phyloP scores from a whole-genome alignment of 2,113 vertebrate genomes.

The Anseranas semipalmata region DNA sequence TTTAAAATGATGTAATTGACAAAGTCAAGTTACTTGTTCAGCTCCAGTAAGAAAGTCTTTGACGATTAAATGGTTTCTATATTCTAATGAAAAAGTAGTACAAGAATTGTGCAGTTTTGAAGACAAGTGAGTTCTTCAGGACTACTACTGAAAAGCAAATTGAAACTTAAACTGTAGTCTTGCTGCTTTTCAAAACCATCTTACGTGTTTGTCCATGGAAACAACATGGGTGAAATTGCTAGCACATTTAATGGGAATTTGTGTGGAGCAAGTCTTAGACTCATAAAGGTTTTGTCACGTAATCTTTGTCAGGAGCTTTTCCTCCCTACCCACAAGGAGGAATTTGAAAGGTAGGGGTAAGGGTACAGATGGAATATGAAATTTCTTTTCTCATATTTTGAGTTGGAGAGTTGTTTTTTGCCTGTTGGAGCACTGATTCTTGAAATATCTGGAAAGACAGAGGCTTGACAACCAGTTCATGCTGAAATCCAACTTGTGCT shows the following conservation, averaged over 20 bases:
- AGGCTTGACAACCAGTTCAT: not conserved
- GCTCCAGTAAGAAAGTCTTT: not conserved
- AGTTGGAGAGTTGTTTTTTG: not conserved
- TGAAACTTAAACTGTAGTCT: not conserved
- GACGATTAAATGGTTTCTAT: not conserved
- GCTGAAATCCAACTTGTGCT: not conserved
- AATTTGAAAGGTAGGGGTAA: not conserved
- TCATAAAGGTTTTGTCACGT: not conserved
- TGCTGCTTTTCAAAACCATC: fast-evolving
- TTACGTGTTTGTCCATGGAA: fast-evolving
- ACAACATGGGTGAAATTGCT: not conserved
- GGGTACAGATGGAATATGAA: not conserved
- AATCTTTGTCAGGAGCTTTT: not conserved
- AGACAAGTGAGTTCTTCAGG: not conserved
- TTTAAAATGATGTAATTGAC: not conserved
- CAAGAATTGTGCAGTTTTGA: not conserved
- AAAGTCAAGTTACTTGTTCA: not conserved
- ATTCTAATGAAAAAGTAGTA: not conserved
- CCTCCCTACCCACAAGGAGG: fast-evolving
- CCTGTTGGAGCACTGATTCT: not conserved
- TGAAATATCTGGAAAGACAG: not conserved
- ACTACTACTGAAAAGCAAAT: not conserved
- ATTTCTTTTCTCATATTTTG: not conserved
- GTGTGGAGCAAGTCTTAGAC: not conserved
- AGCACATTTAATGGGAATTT: not conserved